Evolutionary conservation across 2,888 invertebrate genomes (phyloP).

Genomic region (Branchipolynoe longqiensis): DNA sequence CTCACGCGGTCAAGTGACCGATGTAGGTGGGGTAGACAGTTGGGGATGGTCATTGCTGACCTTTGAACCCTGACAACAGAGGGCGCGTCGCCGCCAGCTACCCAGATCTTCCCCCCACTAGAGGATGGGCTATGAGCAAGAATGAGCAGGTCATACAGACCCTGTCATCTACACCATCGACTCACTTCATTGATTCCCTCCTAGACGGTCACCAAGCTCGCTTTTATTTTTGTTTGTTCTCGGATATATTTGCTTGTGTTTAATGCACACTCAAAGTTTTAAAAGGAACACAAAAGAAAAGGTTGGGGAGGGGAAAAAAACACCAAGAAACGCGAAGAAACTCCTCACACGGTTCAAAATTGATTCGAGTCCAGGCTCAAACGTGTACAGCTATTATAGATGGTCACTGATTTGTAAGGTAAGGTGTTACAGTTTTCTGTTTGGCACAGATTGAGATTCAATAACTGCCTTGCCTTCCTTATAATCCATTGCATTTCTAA

Average conservation of each 20-base stretch:
- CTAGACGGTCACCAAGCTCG: neutral
- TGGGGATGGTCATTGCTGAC: neutral
- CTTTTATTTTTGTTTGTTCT: neutral
- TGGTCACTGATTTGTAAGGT: neutral
- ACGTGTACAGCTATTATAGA: neutral
- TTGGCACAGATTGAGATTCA: neutral
- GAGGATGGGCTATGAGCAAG: conserved; percentile 47
- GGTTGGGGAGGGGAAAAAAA: conserved; percentile 1
- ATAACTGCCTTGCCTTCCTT: neutral
- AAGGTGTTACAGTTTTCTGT: neutral
- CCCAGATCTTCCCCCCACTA: neutral
- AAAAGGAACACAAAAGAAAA: neutral
- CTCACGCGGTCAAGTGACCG: neutral
- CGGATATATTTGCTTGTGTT: too few species aligned
- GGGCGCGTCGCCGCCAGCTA: too few species aligned
- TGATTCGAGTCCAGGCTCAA: neutral
- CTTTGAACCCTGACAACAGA: too few species aligned
- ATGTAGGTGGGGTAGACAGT: neutral
- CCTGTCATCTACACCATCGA: too few species aligned
- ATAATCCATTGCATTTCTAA: neutral
- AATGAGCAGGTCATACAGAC: conserved; percentile 22
- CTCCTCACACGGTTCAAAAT: neutral
- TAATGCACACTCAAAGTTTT: neutral
- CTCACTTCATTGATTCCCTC: neutral
- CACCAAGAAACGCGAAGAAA: neutral